Evolutionary conservation across 2,797 vertebrate genomes (phyloP), one percentile per base, ranked within the genome.

Genomic region (Channallabes apus): DNA sequence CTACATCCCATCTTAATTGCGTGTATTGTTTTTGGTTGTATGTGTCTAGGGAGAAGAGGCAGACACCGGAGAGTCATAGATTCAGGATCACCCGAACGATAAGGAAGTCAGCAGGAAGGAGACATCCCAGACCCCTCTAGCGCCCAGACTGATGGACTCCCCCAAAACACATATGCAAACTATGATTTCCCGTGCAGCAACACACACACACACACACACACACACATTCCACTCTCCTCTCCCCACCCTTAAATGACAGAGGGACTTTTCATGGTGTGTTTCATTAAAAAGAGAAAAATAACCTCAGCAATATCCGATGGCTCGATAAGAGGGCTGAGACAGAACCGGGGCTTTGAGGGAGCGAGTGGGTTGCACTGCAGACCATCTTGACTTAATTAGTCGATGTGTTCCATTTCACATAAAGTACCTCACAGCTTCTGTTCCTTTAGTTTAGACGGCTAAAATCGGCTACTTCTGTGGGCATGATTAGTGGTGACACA

Each of bases 91-190:
- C 81, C 72, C 87, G 18, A n/a, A 27, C 92, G 94, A 95, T 94
- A 94, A 94, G 93, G 91, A 92, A 91, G 90, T 91, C 91, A 93
- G 89, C 94, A 94, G 94, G 94, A 94, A 94, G 93, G 93, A 94
- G 92, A 94, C 91, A 85, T 93, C 91, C 92, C 92, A 94, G 93
- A 93, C 86, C 92, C 91, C 91, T 86, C 86, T 85, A 87, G 89
- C 87, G 80, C 83, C 88, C 86, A 90, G 88, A 89, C 89, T 87
- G 83, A 88, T 85, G 83, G 89, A 80, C 89, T 90, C 88, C 87
- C 87, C 78, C 65, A 78, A 90, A 84, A 82, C 82, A 84, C 86
- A 89, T 81, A 84, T 65, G 58, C 82, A 81, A 32, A 32, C 81
- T 76, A 72, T 85, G 84, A 79, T 75, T 76, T 85, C 84, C 71